A percentile compares a stretch with the other conserved stretches of the same genome.
These are phyloP conservation scores for Ochropleura plecta DNA, from an alignment of 2,888 invertebrate species.

Conservation along the genomic window DNA sequence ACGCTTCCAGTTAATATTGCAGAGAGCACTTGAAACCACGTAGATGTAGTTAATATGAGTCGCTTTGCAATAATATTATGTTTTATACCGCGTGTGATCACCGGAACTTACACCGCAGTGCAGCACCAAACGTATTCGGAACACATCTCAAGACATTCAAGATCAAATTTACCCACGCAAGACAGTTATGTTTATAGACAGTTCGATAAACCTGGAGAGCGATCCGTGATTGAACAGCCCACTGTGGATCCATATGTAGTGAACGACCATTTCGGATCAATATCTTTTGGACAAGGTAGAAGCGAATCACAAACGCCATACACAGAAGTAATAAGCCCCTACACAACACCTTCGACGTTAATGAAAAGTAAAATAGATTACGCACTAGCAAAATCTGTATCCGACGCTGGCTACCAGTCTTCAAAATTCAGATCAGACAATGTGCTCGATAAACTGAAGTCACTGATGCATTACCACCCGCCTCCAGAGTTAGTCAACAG, in stretches of 20 bases:
- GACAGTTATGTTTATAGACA: constrained; percentile 74
- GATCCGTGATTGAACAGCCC: constrained; percentile 55
- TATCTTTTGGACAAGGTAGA: constrained; percentile 43
- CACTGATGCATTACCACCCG: constrained; percentile 74
- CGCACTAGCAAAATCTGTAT: constrained; percentile 67
- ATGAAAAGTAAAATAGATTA: constrained; percentile 64
- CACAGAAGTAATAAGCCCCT: constrained; percentile 31
- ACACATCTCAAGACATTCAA: constrained; percentile 71
- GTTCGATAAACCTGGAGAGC: constrained; percentile 65
- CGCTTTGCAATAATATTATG: constrained; percentile 72
- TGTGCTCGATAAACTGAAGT: constrained; percentile 73
- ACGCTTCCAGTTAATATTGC: constrained; percentile 77
- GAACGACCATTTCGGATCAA: constrained; percentile 34
- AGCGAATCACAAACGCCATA: constrained; percentile 13
- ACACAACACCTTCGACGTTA: constrained; percentile 41
- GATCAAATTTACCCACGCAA: constrained; percentile 68
- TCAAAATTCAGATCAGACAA: constrained; percentile 69
- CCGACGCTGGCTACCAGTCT: constrained; percentile 70
- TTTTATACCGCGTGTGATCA: constrained; percentile 71
- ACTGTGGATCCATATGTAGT: constrained; percentile 31
- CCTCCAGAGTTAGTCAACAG: constrained; percentile 57
- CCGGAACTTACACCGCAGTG: constrained; percentile 69
- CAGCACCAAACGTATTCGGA: constrained; percentile 66
- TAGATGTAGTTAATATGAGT: constrained; percentile 73
- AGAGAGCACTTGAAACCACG: constrained; percentile 70